phyloP scores from a whole-genome alignment of 2,797 vertebrate species.

The Takifugu ocellatus region DNA sequence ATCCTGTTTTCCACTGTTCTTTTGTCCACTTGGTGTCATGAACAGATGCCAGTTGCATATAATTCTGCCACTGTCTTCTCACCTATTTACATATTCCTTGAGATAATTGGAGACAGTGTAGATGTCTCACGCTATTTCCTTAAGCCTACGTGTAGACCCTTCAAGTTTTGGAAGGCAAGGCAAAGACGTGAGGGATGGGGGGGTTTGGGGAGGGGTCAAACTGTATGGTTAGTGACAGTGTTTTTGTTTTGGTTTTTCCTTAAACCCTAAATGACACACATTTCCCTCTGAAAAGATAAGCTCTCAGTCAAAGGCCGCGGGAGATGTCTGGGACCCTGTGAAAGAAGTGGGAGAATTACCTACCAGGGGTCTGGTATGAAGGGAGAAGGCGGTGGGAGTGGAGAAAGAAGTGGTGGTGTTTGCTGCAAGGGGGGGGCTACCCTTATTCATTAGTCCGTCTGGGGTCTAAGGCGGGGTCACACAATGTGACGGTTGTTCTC shows the following conservation, averaged over 20 bases:
- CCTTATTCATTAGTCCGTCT: slow-evolving; percentile 78
- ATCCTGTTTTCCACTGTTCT: slow-evolving; percentile 67
- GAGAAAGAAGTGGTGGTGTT: slow-evolving; percentile 35
- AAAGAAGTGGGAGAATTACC: slow-evolving; percentile 76
- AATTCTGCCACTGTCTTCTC: slow-evolving; percentile 65
- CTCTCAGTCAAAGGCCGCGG: slow-evolving; percentile 72
- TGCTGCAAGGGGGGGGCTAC: slow-evolving; percentile 38
- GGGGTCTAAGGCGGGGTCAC: slow-evolving; percentile 76
- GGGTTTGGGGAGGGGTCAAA: slow-evolving; percentile 26
- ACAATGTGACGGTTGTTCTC: slow-evolving; percentile 76
- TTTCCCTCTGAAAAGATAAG: slow-evolving; percentile 78
- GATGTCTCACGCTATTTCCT: slow-evolving; percentile 61
- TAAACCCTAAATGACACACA: slow-evolving; percentile 75
- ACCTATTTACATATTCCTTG: slow-evolving; percentile 70
- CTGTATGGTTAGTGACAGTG: slow-evolving; percentile 62
- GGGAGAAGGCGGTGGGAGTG: slow-evolving; percentile 22
- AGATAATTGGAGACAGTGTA: slow-evolving; percentile 63
- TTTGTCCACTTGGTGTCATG: slow-evolving; percentile 65
- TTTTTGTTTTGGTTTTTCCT: slow-evolving; percentile 74
- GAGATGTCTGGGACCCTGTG: slow-evolving; percentile 75
- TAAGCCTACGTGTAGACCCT: slow-evolving; percentile 51
- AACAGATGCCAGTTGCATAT: slow-evolving; percentile 64
- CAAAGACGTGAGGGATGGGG: slow-evolving; percentile 36
- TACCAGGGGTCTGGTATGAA: slow-evolving; percentile 70
- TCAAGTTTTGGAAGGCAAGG: slow-evolving; percentile 44